Evolutionary conservation across 2,888 invertebrate genomes (phyloP), one percentile per base, ranked within the genome.

Genomic region (Cephus pulcher): DNA sequence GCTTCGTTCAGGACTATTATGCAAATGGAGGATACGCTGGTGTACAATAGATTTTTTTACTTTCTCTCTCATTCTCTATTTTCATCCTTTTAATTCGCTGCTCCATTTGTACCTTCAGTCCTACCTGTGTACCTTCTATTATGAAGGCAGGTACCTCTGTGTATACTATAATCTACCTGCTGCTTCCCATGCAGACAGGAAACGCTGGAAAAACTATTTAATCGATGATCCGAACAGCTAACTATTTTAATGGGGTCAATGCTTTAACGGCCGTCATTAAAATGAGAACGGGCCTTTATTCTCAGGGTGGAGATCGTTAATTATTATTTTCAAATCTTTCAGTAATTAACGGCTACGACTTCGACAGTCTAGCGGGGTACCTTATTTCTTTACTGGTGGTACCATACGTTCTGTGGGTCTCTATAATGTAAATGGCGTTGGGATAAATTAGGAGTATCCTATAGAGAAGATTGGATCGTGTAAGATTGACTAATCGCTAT

Each of bases 1-100:
- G 74, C 71, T 33, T 56, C 69, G 34, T 56, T 77, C 74, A 74
- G 23, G 23, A 69, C 69, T 74, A 77, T 75, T 80, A 84, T 85
- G 83, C 81, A 81, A 84, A 81, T 84, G 82, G 84, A 85, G 84
- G 83, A 83, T 69, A 78, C 80, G 75, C 77, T 80, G 81, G 76
- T 75, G 32, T 74, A 81, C 75, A 80, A 81, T 79, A 78, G 82
- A 81, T 80, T 80, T 76, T 78, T 37, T 37, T 35, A 12, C 32
- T 34, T 30, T 34, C 33, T 34, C 71, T 12, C 23, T 56, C 56
- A 3, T 15, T 56, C 23, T 23, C 56, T 56, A 15, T 56, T 56
- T 56, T 56, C 56, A 56, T 23, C 6, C 56, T 23, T 23, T 56
- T 56, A 56, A 71, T 34, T 71, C 71, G 71, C 71, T 34, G 71